phyloP scores from a whole-genome alignment of 1,140 invertebrate species.

The Portunus trituberculatus region DNA sequence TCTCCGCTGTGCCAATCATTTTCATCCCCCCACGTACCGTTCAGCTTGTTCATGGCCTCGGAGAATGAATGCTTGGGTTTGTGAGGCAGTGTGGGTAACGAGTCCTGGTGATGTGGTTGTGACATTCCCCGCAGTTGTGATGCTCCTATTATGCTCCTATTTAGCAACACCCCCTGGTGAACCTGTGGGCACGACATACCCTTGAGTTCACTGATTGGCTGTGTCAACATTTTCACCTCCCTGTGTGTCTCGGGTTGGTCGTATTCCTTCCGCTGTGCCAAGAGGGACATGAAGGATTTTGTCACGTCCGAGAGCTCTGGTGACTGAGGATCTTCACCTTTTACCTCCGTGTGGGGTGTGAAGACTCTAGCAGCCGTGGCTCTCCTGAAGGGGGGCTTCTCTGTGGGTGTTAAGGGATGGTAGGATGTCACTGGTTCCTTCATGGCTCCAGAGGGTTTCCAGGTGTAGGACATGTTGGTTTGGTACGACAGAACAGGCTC shows the following conservation, averaged over 20 bases:
- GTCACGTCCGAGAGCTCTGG: conserved; percentile 47
- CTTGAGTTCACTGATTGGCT: neutral
- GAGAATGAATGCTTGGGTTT: neutral
- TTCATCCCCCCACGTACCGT: neutral
- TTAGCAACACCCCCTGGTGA: neutral
- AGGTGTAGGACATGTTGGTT: neutral
- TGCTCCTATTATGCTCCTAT: neutral
- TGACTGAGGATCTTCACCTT: neutral
- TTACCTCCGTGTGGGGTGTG: neutral
- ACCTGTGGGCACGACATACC: neutral
- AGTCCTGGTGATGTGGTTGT: neutral
- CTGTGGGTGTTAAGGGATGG: neutral
- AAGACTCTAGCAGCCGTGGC: neutral
- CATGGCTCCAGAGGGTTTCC: neutral
- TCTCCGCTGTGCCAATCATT: neutral
- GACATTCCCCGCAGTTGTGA: neutral
- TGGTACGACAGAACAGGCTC: neutral
- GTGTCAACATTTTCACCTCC: neutral
- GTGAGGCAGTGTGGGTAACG: neutral
- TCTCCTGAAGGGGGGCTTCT: neutral
- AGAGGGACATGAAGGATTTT: neutral
- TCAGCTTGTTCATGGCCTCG: neutral
- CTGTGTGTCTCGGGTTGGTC: neutral
- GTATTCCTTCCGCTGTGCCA: neutral
- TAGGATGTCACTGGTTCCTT: neutral